Base-by-base conservation (phyloP, 1,140 invertebrate species). In the Drosophila sechellia region DNA sequence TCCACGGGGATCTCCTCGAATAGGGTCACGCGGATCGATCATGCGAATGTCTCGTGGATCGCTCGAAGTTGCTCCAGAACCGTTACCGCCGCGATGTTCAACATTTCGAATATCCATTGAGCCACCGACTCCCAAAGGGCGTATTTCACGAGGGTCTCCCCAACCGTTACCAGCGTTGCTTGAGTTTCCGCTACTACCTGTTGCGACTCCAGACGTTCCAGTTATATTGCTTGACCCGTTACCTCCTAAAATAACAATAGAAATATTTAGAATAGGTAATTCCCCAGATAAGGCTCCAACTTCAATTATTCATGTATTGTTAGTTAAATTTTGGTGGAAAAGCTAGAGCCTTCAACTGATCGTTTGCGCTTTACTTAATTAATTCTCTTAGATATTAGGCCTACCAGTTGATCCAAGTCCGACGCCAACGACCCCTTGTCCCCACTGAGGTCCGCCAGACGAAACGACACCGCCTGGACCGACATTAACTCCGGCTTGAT, bases 1-100 rank as follows among this genome's bases (percentile, higher is more conserved):
- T 5, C 96, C 96, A 25, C 95, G 93, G 0, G 95, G 95, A 92
- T 95, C 95, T 5, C 95, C 96, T 8, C 53, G 92, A 63, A 94
- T 94, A 71, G 95, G 94, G 73, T 95, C 95, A 12, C 95, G 92
- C 12, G 95, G 95, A 92, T 95, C 95, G 53, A 95, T 83, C 85
- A 94, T 92, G 3, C 91, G 79, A 15, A 92, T 71, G 27, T 92
- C 93, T 73, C 94, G 93, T 11, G 93, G 93, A 57, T 95, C 94
- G 22, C 94, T 94, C 12, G 79, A 59, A 12, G 81, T 90, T 15
- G 93, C 93, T 78, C 94, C 94, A 10, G 93, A 52, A 5, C 20
- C 93, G 6, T 76, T 79, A 10, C 90, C 72, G n/a, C 52, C 91
- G 15, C 92, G 84, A 37, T 89, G 89, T 70, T 89, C 84, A 8